These are phyloP conservation scores for Pteronura brasiliensis DNA, from an alignment of 2,113 vertebrate species.

Conservation along the genomic window DNA sequence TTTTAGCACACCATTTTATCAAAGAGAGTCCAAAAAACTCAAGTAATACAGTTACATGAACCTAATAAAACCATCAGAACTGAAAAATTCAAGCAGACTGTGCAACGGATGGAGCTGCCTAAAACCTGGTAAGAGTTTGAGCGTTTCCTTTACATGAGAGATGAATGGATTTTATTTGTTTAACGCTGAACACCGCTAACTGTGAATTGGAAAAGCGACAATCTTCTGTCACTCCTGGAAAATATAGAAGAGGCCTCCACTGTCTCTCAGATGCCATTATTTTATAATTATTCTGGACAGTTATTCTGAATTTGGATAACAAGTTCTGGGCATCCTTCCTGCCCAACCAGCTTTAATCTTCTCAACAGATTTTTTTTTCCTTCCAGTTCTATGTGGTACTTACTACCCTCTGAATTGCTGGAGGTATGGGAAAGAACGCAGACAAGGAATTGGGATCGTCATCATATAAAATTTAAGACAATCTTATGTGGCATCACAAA, in stretches of 20 bases:
- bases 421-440: neutral
- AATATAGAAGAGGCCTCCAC: neutral
- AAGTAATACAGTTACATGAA: neutral
- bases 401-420: neutral
- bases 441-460: neutral
- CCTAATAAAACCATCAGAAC: neutral
- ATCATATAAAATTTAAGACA: neutral
- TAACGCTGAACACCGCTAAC: neutral
- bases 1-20: slow-evolving; percentile 1
- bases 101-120: neutral
- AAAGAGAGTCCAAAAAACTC: neutral
- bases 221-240: neutral
- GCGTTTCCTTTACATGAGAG: neutral
- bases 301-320: neutral
- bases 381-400: neutral
- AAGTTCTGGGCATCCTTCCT: neutral
- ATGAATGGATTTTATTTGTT: slow-evolving; percentile 4
- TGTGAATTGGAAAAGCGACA: neutral
- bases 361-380: neutral
- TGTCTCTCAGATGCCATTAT: neutral
- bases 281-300: neutral
- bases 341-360: neutral
- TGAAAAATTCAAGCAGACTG: neutral
- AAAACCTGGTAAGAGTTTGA: neutral
- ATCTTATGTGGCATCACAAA: slow-evolving; percentile 12